phyloP scores from a whole-genome alignment of 2,888 invertebrate genomes.

The Acronicta psi region DNA sequence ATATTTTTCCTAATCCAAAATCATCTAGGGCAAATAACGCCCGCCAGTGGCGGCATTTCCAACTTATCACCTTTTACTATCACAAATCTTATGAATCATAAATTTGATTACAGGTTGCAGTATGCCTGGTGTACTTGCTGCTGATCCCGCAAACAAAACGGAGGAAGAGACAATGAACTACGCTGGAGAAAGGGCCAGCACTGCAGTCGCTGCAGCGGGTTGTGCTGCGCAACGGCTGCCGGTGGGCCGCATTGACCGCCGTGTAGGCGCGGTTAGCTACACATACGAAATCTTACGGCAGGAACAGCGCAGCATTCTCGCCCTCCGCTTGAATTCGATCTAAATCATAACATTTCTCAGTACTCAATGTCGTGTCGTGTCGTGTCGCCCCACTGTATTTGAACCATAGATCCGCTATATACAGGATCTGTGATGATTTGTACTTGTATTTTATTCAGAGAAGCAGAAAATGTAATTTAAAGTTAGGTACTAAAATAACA shows the following conservation, averaged over 20 bases:
- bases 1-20: no score
- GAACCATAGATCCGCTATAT: slow-evolving; percentile 1
- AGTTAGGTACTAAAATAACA: no score
- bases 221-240: no score
- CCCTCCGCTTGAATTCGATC: no score
- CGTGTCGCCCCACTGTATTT: background rate
- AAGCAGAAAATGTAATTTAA: background rate
- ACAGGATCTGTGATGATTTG: slow-evolving; percentile 1
- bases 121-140: background rate
- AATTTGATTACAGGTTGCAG: background rate
- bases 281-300: background rate
- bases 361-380: background rate
- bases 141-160: background rate
- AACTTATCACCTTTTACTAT: background rate
- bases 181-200: no score
- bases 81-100: no score
- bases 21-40: background rate
- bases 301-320: no score
- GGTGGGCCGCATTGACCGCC: no score
- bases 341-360: no score
- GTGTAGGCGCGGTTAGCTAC: no score
- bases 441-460: background rate
- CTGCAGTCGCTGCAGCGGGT: no score
- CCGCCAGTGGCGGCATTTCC: background rate
- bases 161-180: no score